These are phyloP conservation scores for Rhagoletis zephyria DNA, from an alignment of 1,140 invertebrate species.

Conservation along the genomic window DNA sequence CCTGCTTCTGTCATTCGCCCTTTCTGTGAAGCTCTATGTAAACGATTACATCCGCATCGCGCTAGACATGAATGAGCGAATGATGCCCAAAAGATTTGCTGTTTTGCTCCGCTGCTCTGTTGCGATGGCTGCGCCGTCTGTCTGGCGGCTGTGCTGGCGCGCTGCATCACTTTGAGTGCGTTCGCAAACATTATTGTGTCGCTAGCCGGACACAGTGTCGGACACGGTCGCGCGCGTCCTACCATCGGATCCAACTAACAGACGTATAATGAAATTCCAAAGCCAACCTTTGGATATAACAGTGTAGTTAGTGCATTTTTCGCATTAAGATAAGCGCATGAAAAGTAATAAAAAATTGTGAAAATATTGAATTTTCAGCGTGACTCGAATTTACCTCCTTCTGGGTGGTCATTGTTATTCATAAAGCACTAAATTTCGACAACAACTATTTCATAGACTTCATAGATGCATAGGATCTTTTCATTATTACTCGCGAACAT, in stretches of 20 bases:
- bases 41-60: neutral
- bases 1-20: no score
- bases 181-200: slow-evolving; percentile 21
- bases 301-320: neutral
- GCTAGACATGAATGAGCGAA: neutral
- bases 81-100: neutral
- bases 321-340: neutral
- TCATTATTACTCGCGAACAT: no score
- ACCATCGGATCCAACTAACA: no score
- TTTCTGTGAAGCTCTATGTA: no score
- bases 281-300: neutral
- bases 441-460: no score
- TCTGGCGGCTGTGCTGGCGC: neutral
- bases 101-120: slow-evolving; percentile 14
- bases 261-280: no score
- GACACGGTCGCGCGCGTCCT: neutral
- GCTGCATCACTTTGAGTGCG: neutral
- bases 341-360: no score
- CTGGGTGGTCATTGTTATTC: no score
- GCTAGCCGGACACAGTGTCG: neutral
- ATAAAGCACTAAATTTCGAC: no score
- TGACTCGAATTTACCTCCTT: no score
- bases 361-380: no score
- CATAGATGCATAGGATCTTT: no score
- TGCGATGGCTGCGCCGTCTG: neutral